phyloP scores from a whole-genome alignment of 2,888 invertebrate genomes.

The Synanthedon myopaeformis region DNA sequence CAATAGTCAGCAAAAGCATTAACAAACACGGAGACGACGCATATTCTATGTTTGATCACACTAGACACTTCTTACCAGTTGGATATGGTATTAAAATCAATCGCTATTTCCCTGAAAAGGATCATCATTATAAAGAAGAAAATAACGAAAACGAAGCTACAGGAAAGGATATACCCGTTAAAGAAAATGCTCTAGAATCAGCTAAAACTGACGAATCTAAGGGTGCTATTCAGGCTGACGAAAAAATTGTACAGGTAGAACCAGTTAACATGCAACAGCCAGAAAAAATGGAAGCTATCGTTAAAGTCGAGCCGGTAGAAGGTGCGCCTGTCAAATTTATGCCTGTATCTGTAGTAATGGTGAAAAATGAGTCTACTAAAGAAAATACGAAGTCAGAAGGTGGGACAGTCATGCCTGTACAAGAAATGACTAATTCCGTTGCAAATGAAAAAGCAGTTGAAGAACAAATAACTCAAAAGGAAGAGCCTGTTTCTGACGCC shows the following conservation, averaged over 20 bases:
- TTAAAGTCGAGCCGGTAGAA: constrained; percentile 20
- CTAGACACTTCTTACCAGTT: constrained; percentile 41
- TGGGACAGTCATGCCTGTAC: constrained; percentile 6
- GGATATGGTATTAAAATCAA: constrained; percentile 50
- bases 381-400: constrained; percentile 10
- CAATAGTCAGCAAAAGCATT: constrained; percentile 63
- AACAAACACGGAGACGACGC: constrained; percentile 53
- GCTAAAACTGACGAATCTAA: constrained; percentile 12
- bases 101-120: constrained; percentile 46
- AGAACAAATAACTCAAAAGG: constrained; percentile 15
- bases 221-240: constrained; percentile 14
- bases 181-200: constrained; percentile 19
- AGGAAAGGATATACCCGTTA: constrained; percentile 21
- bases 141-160: constrained; percentile 11
- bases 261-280: constrained; percentile 12
- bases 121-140: constrained; percentile 17
- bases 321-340: constrained; percentile 17
- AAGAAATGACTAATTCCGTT: constrained; percentile 10
- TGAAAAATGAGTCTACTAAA: not conserved
- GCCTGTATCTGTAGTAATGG: constrained; percentile 21
- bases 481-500: constrained; percentile 31
- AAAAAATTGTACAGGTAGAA: constrained; percentile 20
- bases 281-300: constrained; percentile 9
- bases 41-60: constrained; percentile 40
- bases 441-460: constrained; percentile 12